Conservation (phyloP, 2,113 vertebrate species). For the Parus major region DNA sequence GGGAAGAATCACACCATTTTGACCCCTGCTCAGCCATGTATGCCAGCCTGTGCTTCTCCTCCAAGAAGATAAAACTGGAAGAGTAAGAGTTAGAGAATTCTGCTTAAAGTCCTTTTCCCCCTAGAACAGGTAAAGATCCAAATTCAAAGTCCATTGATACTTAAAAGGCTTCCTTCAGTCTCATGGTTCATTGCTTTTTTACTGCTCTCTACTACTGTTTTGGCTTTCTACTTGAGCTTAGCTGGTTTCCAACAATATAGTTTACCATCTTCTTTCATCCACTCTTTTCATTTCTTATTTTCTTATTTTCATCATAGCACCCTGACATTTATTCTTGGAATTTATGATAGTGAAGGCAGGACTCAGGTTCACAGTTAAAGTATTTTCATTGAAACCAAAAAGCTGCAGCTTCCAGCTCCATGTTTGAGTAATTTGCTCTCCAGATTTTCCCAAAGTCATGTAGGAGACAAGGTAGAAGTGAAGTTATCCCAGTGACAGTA, state of each 20-base stretch:
- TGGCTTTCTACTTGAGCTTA: not conserved
- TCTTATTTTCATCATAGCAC: not conserved
- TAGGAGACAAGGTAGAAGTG: not conserved
- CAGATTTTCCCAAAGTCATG: not conserved
- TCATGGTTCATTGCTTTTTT: not conserved
- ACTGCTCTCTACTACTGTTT: not conserved
- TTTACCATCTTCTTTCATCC: not conserved
- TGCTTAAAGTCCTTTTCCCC: not conserved
- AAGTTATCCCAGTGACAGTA: not conserved
- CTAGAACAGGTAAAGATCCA: accelerated
- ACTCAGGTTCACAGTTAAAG: not conserved
- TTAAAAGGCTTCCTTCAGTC: not conserved
- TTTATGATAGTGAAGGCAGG: not conserved
- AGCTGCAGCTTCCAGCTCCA: not conserved
- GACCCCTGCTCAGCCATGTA: not conserved
- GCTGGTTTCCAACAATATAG: accelerated
- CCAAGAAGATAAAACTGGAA: not conserved
- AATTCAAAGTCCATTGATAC: not conserved
- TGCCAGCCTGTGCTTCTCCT: not conserved
- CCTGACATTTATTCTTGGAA: not conserved
- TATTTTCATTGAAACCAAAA: not conserved
- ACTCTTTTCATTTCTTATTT: not conserved
- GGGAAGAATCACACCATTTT: not conserved
- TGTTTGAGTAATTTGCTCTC: not conserved
- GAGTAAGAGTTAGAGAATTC: not conserved